phyloP scores from a whole-genome alignment of 2,797 vertebrate species.

The Rhyacichthys aspro region DNA sequence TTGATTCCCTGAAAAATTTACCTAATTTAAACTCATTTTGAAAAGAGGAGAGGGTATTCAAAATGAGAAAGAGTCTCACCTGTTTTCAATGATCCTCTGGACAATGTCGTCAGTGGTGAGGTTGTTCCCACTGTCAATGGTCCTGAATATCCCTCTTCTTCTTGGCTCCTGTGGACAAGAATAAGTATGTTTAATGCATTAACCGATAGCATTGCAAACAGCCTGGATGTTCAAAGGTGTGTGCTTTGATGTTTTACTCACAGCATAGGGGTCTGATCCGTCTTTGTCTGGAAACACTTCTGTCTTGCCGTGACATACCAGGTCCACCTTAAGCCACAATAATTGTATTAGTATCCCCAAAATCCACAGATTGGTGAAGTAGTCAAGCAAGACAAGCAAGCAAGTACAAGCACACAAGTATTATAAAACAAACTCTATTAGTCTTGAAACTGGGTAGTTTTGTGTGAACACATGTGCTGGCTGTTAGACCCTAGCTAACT shows the following conservation, averaged over 20 bases:
- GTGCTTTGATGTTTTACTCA: conserved; percentile 65
- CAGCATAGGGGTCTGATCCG: conserved; percentile 87
- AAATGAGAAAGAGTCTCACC: conserved; percentile 67
- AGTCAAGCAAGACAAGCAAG: no score
- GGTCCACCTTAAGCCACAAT: conserved; percentile 81
- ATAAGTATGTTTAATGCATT: no score
- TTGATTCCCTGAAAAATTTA: no score
- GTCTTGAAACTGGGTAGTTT: no score
- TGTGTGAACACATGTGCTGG: no score
- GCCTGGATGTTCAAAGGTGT: neutral
- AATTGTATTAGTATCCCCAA: neutral
- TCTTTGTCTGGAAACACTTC: conserved; percentile 93
- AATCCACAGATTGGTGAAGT: neutral
- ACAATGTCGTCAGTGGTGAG: conserved; percentile 96
- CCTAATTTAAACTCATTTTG: no score
- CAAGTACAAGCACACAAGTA: no score
- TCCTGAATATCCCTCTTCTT: conserved; percentile 86
- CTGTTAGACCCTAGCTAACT: no score
- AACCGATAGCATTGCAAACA: no score
- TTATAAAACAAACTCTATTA: no score
- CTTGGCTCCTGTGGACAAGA: conserved; percentile 85
- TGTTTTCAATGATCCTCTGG: conserved; percentile 96
- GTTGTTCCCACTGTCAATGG: conserved; percentile 85
- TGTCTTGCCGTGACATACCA: conserved; percentile 96
- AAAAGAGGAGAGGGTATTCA: no score